Conservation (phyloP, 2,113 vertebrate genomes). For the Sinocyclocheilus maitianheensis region DNA sequence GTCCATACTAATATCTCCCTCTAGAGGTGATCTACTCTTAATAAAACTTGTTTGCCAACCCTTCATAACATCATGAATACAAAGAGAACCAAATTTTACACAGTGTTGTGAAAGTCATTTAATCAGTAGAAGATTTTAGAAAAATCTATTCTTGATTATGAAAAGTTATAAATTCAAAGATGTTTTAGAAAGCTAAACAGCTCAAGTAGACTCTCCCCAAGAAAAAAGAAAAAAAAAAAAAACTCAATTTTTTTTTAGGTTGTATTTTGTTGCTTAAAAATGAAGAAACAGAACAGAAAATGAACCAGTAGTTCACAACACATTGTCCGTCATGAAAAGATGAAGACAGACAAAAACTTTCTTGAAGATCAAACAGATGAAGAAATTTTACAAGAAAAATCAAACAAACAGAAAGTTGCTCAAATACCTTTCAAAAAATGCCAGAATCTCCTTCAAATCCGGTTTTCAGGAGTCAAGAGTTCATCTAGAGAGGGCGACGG, state of each 20-base stretch:
- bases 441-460: constrained; percentile 42
- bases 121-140: constrained; percentile 80
- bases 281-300: constrained; percentile 71
- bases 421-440: no score
- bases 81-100: background rate
- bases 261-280: background rate
- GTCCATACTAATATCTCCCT: background rate
- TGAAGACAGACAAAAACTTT: constrained; percentile 23
- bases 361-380: constrained; percentile 32
- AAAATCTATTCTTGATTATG: constrained; percentile 88
- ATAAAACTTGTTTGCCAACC: background rate
- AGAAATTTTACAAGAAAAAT: background rate
- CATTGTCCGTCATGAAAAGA: constrained; percentile 21
- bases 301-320: constrained; percentile 20
- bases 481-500: background rate
- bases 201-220: constrained; percentile 63
- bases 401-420: no score
- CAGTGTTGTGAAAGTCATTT: constrained; percentile 34
- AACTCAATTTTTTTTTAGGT: background rate
- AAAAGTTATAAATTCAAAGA: constrained; percentile 87
- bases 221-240: background rate
- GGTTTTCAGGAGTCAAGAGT: background rate
- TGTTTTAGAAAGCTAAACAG: constrained; percentile 60
- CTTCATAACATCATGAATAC: background rate
- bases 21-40: background rate